Evolutionary conservation across 2,888 invertebrate genomes (phyloP).

Genomic region (Drosophila infuscata): DNA sequence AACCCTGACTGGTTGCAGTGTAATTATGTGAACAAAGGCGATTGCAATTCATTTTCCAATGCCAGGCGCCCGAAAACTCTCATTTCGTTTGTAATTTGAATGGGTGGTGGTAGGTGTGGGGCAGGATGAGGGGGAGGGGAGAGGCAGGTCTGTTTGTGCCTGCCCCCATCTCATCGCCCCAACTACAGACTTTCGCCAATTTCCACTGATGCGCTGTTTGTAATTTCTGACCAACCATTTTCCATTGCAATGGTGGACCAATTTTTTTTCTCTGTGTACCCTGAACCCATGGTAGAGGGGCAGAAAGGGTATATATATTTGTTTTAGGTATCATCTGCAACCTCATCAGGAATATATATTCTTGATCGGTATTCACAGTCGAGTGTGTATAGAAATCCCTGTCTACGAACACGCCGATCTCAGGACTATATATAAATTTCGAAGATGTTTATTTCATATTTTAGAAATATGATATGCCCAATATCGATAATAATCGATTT

Average conservation of each 20-base stretch:
- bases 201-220: conserved; percentile 67
- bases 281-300: neutral
- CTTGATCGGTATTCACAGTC: neutral
- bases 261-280: conserved; percentile 59
- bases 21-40: conserved; percentile 48
- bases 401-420: neutral
- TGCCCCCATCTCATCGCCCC: conserved; percentile 4
- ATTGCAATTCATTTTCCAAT: conserved; percentile 62
- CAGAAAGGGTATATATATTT: neutral
- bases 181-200: conserved; percentile 41
- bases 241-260: conserved; percentile 73
- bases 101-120: conserved; percentile 4
- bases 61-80: conserved; percentile 56
- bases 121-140: neutral
- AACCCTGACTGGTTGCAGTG: conserved; percentile 12
- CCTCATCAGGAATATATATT: no score
- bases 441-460: neutral
- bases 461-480: no score
- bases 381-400: neutral
- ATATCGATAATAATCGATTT: neutral
- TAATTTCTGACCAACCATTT: conserved; percentile 77
- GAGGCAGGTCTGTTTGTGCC: neutral
- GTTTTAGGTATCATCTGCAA: no score
- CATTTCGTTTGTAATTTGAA: conserved; percentile 77
- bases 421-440: neutral